Evolutionary conservation across 2,888 invertebrate species (phyloP).

Genomic region (Amiota mariae): DNA sequence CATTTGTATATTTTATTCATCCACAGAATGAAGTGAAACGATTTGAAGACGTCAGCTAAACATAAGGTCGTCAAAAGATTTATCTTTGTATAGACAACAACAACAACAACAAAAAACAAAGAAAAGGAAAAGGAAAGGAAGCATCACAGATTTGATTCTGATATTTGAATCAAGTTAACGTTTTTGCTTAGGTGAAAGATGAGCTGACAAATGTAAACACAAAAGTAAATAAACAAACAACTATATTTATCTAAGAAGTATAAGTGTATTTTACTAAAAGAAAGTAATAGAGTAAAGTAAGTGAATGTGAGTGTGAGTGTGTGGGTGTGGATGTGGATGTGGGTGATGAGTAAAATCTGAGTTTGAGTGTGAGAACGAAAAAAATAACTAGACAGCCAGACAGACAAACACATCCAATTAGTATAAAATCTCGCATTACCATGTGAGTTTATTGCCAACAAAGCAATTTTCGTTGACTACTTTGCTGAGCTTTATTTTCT

Average conservation of each 20-base stretch:
- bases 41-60: conserved; percentile 62
- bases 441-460: conserved; percentile 61
- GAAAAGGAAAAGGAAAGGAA: not conserved
- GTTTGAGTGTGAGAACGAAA: not conserved
- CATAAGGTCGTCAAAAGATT: conserved; percentile 27
- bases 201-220: no score
- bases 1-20: conserved; percentile 40
- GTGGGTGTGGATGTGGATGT: not conserved
- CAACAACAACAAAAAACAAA: no score
- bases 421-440: conserved; percentile 62
- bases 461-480: conserved; percentile 55
- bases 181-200: no score
- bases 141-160: conserved; percentile 30
- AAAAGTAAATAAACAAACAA: no score
- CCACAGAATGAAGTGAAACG: conserved; percentile 50
- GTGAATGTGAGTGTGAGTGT: not conserved
- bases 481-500: no score
- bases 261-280: no score
- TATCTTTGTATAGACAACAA: conserved; percentile 26
- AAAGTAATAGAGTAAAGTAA: not conserved
- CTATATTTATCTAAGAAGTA: no score
- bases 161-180: conserved; percentile 18
- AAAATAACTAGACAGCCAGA: conserved; percentile 47
- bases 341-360: not conserved
- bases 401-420: conserved; percentile 60